Evolutionary conservation across 2,888 invertebrate genomes (phyloP).

Genomic region (Rambutsinella grinnellia): DNA sequence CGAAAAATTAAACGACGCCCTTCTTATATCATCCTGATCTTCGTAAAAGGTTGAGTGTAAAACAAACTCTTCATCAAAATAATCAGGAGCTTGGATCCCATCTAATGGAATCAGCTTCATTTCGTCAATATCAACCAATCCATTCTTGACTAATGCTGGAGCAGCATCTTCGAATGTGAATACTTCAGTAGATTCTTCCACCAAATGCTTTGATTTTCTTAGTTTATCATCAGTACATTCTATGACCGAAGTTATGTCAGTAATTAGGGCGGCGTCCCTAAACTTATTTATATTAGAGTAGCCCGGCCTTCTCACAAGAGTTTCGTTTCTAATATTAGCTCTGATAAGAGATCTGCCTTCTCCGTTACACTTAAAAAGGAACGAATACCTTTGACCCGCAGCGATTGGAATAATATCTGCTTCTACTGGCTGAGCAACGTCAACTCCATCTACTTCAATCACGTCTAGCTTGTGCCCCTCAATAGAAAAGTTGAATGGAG

Average conservation of each 20-base stretch:
- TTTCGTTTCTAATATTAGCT: slow-evolving; percentile 43
- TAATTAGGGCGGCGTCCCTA: slow-evolving; percentile 50
- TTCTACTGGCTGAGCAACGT: slow-evolving; percentile 5
- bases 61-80: slow-evolving; percentile 44
- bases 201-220: neutral
- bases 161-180: slow-evolving; percentile 10
- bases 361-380: slow-evolving; percentile 44
- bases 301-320: slow-evolving; percentile 27
- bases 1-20: slow-evolving; percentile 55
- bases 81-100: slow-evolving; percentile 39
- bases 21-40: slow-evolving; percentile 36
- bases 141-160: neutral
- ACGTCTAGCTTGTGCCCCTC: slow-evolving; percentile 50
- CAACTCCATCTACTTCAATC: slow-evolving; percentile 58
- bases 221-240: slow-evolving; percentile 11
- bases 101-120: slow-evolving; percentile 40
- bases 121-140: slow-evolving; percentile 24
- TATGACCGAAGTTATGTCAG: slow-evolving; percentile 50
- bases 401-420: slow-evolving; percentile 32
- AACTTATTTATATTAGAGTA: slow-evolving; percentile 57
- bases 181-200: neutral
- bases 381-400: slow-evolving; percentile 59
- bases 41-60: slow-evolving; percentile 24
- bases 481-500: slow-evolving; percentile 57
- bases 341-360: slow-evolving; percentile 36